Evolutionary conservation across 1,140 invertebrate species (phyloP), one percentile per base, ranked within the genome.

Genomic region (Megathymus violae): DNA sequence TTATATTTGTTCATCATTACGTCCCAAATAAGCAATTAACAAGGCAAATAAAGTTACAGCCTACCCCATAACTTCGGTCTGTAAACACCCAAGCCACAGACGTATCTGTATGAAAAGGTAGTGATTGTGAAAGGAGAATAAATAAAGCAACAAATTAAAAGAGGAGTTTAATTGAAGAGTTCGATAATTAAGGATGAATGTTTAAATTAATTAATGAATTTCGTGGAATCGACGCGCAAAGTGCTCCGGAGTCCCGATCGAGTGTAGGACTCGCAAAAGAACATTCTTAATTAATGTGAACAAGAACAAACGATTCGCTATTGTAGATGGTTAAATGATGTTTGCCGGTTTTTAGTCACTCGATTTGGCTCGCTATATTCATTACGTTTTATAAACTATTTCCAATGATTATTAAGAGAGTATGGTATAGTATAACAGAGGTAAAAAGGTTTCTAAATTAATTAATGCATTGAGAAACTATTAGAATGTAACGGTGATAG

Each of bases 141-240:
- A 82, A 85, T 80, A 86, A 85, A 83, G 71, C 72, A 83, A 79
- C 82, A 85, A 88, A 85, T 85, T 83, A 76, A 84, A 83, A 80
- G 70, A 46, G 65, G 71, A 80, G 59, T 81, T 81, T 82, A 82
- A 86, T 82, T 86, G 79, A 82, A 85, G 80, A 86, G 78, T 80
- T 76, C 82, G 76, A 86, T 88, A 88, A 88, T 85, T 85, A 85
- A 85, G 78, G 82, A 84, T 88, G 83, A 84, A 88, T 88, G 82
- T 85, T 88, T 84, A 86, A 88, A 86, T 86, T 85, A 85, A 85
- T 85, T 85, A 86, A 84, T 75, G 78, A 80, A 85, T 79, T 83
- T 80, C 78, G 76, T 76, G 67, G 78, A 81, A 80, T 72, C 67
- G 76, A 75, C 71, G 67, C 67, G 64, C 63, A 56, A 69, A 76